Percentiles rank a stretch among this genome's conserved stretches.
Conservation (phyloP, 23 tunicate species). For the Corella eumyota region DNA sequence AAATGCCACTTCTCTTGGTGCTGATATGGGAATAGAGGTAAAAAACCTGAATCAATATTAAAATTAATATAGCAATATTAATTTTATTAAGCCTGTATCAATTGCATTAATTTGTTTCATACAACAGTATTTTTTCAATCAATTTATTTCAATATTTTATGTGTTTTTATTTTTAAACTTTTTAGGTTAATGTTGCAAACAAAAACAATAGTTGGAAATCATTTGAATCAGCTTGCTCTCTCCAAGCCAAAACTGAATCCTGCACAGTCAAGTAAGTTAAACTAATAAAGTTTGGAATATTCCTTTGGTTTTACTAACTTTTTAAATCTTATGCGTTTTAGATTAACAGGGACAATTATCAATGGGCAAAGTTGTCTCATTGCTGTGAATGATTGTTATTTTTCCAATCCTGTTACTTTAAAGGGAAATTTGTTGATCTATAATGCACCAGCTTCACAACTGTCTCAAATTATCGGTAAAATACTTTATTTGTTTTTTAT, state of each 20-base stretch:
- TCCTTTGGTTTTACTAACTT: too few relatives aligned
- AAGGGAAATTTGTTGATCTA: constrained; percentile 1
- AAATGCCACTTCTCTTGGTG: constrained; percentile 31
- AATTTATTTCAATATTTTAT: background rate
- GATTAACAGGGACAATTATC: too few relatives aligned
- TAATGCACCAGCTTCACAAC: background rate
- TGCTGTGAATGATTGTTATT: constrained; percentile 1
- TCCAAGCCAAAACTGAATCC: background rate
- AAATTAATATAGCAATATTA: too few relatives aligned
- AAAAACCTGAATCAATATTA: too few relatives aligned
- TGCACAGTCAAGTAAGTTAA: background rate
- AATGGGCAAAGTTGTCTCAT: too few relatives aligned
- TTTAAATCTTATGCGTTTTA: too few relatives aligned
- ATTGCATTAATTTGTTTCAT: too few relatives aligned
- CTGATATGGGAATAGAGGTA: constrained; percentile 39
- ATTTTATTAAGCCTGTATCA: too few relatives aligned
- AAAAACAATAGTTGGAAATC: too few relatives aligned
- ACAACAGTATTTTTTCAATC: background rate
- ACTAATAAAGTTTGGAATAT: background rate
- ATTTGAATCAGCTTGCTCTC: background rate
- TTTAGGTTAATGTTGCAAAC: too few relatives aligned
- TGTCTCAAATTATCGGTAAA: background rate
- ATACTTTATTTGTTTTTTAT: too few relatives aligned
- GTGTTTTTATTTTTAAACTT: background rate
- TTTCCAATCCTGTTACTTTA: constrained; percentile 10